Percentiles rank a stretch among this genome's conserved stretches.
Evolutionary conservation across 53 echinoderm and acorn worm species (phyloP).

Genomic region (Holothuria scabra): DNA sequence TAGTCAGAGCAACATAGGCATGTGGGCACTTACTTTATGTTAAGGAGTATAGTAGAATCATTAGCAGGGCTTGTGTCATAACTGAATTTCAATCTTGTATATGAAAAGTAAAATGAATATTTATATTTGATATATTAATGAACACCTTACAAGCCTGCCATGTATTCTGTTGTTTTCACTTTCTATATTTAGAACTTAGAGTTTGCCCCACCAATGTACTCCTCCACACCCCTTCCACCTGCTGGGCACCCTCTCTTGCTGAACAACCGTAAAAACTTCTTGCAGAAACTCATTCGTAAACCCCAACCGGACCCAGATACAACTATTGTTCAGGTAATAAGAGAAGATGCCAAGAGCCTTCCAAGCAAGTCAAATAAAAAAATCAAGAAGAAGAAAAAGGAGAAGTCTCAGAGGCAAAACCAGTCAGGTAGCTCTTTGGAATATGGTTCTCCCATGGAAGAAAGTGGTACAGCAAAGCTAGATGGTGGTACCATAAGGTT

Average conservation of each 20-base stretch:
- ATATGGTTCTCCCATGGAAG: conserved; percentile 22
- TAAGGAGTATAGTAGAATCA: no score
- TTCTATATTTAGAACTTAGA: conserved; percentile 70
- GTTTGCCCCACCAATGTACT: conserved; percentile 83
- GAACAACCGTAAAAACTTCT: conserved; percentile 60
- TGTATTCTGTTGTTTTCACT: no score
- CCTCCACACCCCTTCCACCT: conserved; percentile 94
- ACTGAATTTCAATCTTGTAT: no score
- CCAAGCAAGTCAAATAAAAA: conserved; percentile 30
- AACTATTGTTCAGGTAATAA: conserved; percentile 57
- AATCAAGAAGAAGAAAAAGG: conserved; percentile 12
- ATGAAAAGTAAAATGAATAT: no score
- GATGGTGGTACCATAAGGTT: conserved; percentile 82
- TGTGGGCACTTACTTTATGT: no score
- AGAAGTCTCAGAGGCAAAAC: background rate
- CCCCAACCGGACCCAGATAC: conserved; percentile 8
- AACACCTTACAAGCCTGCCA: no score
- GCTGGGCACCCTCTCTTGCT: conserved; percentile 74
- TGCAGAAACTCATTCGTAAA: conserved; percentile 37
- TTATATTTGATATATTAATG: no score
- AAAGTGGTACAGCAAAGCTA: conserved; percentile 58
- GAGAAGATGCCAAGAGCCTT: conserved; percentile 24
- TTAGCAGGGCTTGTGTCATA: no score
- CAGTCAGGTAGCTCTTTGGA: background rate
- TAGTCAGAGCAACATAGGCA: no score